Percentiles rank a stretch among this genome's conserved stretches.
Evolutionary conservation across 2,888 invertebrate species (phyloP).

Genomic region (Drosophila mettleri): DNA sequence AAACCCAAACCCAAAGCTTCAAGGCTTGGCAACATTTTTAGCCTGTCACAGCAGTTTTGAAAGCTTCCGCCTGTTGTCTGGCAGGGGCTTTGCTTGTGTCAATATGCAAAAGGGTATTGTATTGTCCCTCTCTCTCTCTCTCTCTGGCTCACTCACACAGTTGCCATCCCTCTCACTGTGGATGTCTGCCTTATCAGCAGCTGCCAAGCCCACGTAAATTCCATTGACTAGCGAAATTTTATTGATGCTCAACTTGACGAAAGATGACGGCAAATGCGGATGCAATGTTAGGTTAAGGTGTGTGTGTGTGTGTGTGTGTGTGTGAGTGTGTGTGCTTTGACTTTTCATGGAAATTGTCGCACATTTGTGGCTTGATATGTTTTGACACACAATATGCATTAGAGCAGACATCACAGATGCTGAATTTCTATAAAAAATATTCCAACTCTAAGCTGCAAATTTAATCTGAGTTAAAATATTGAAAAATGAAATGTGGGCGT

Average conservation of each 20-base stretch:
- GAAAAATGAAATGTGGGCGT: neutral
- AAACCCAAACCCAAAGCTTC: neutral
- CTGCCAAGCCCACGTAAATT: slow-evolving; percentile 58
- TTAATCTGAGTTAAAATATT: neutral
- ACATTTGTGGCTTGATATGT: slow-evolving; percentile 34
- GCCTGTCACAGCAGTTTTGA: slow-evolving; percentile 47
- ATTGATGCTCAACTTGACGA: slow-evolving; percentile 58
- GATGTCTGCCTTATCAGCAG: slow-evolving; percentile 62
- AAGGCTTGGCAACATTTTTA: slow-evolving; percentile 42
- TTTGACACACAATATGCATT: slow-evolving; percentile 25
- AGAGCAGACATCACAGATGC: slow-evolving; percentile 1
- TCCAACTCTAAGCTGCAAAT: neutral
- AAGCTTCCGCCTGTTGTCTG: slow-evolving; percentile 34
- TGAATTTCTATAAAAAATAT: neutral
- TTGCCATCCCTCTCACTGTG: neutral
- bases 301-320: slow-evolving; percentile 1
- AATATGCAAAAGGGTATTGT: slow-evolving; percentile 48
- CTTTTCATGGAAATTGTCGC: slow-evolving; percentile 35
- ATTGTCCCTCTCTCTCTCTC: slow-evolving; percentile 9
- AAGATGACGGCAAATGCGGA: slow-evolving; percentile 50
- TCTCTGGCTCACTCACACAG: neutral
- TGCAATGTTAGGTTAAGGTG: slow-evolving; percentile 22
- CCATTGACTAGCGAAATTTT: slow-evolving; percentile 47
- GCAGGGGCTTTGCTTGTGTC: slow-evolving; percentile 60
- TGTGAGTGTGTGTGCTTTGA: slow-evolving; percentile 1